Evolutionary conservation across 2,888 invertebrate genomes (phyloP), one percentile per base, ranked within the genome.

Genomic region (Hypercompe scribonia): DNA sequence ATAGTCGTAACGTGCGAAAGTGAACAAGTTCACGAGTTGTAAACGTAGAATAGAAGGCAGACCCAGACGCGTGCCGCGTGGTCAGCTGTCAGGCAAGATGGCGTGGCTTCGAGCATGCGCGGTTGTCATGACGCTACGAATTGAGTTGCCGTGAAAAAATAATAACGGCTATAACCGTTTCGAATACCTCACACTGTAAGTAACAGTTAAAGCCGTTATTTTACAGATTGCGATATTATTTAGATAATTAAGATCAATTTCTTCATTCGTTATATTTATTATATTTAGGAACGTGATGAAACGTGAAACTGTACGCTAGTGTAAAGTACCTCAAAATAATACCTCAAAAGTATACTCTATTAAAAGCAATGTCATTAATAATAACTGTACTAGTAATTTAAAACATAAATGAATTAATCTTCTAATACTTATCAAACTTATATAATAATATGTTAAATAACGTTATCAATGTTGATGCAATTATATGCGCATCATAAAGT

Each of bases 101-200:
- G 77, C 73, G 69, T 75, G 70, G 75, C 77, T 34, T 50, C 79
- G 75, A 77, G 79, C 93, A 92, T 94, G 94, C 94, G 94, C 90
- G 89, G 74, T 87, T 77, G 84, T 78, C 83, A 88, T 89, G 91
- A 91, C 88, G 90, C 91, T 87, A 88, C 88, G 87, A 77, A n/a
- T 69, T 50, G 36, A 33, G 50, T 24, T 65, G 64, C 31, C 36
- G 46, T 39, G 39, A 7, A 8, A 21, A 5, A 54, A 72, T 10
- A 31, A n/a, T 10, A 58, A 46, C 39, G n/a, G 64, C 33, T 39
- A 61, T 61, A 68, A 71, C 71, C n/a, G 54, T 54, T 66, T 39
- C 8, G 28, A n/a, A 63, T 33, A 50, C 18, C 39, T 58, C 18
- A 5, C 31, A 2, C 18, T 31, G 31, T 61, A 31, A 61, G 7